Base-by-base conservation (phyloP, 2,888 invertebrate species). In the Chaetogeoica ovagalla region DNA sequence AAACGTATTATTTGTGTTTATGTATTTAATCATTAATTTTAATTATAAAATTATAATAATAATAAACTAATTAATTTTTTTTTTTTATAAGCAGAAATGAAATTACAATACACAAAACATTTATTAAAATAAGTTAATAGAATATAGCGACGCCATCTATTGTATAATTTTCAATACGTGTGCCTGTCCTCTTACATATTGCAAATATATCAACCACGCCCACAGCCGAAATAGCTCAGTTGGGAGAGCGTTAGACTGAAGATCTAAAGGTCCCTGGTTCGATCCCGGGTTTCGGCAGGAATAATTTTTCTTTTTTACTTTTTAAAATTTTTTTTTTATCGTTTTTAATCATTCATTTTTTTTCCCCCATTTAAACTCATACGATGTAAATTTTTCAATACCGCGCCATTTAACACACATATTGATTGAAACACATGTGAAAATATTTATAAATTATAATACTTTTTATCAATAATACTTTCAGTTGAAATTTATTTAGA, bases 231-330 rank as follows among this genome's bases (percentile, higher is more conserved):
- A 59, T 71, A 71, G 71, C 89, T 89, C 89, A 89, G 89, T 89
- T 87, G 89, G 89, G 89, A 89, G 89, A 89, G 89, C 88, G 90
- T 90, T 88, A 88, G 89, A 89, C 90, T 90, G 89, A 90, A 90
- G 89, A 90, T 90, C 90, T 90, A 90, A 90, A 90, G 89, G 90
- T 90, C 90, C 90, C 90, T 89, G 90, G 90, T 90, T 90, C 90
- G 89, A 90, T 90, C 90, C 90, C 90, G 85, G 90, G 90, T 90
- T 90, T 90, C 90, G 90, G 90, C 90, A 90, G 82, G 1, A 23
- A n/a, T n/a, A n/a, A n/a, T n/a, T n/a, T n/a, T n/a, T n/a, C n/a
- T n/a, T n/a, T n/a, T n/a, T n/a, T n/a, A n/a, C n/a, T n/a, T n/a
- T n/a, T n/a, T n/a, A n/a, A n/a, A 13, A 11, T 60, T 21, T 60